Base-by-base conservation (phyloP, 1,140 invertebrate genomes). In the Philotrypesis tridentata region DNA sequence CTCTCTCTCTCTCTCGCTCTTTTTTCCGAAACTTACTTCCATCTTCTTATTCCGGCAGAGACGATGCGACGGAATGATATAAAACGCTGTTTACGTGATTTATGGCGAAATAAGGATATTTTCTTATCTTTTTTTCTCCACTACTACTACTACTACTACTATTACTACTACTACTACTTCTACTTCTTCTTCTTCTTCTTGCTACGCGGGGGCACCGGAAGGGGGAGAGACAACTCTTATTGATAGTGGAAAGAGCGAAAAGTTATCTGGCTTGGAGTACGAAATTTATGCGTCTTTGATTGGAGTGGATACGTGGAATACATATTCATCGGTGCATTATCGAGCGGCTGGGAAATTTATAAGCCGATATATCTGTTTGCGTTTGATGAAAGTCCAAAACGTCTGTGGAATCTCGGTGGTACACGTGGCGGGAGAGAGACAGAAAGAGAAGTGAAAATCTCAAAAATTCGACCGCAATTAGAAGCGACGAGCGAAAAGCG, bases 61-160 rank as follows among this genome's bases (percentile, higher is more conserved):
- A 14, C 40, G 71, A 55, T 55, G 48, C 48, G 48, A 55, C 48
- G 31, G 70, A 25, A 72, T 72, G 33, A 72, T 72, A 43, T 68
- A 73, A 73, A 55, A 55, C 43, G 43, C 43, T 55, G 71, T 73
- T 55, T 73, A 73, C 17, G 25, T 73, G 43, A 73, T 73, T 73
- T 73, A 73, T 55, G 71, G 14, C 9, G 12, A 73, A 29, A 55
- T 60, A n/a, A 73, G 40, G 23, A 43, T 55, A 60, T 27, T 29
- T 73, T 60, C 43, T 73, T 60, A 55, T 68, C 37, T 43, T 14
- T 25, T 11, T 71, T 40, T 37, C 48, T n/a, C 6, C n/a, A 61
- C n/a, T 61, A 23, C 61, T n/a, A n/a, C n/a, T n/a, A n/a, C n/a
- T n/a, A n/a, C n/a, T n/a, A n/a, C n/a, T n/a, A n/a, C n/a, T n/a